Evolutionary conservation across 2,113 vertebrate genomes (phyloP).

Genomic region (Sylvicapra grimmia): DNA sequence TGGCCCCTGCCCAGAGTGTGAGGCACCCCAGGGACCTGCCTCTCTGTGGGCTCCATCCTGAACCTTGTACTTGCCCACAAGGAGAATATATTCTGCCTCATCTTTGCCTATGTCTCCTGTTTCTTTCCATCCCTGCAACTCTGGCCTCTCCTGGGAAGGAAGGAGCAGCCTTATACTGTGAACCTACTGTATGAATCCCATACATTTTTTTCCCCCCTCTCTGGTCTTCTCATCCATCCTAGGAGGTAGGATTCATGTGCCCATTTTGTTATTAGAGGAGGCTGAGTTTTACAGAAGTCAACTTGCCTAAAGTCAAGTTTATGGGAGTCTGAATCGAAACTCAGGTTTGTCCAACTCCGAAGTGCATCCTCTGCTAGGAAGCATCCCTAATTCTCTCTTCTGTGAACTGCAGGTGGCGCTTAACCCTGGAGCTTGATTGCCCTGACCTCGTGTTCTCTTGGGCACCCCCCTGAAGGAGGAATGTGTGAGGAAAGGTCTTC

Average conservation of each 20-base stretch:
- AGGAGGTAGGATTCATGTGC: neutral
- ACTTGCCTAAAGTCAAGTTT: neutral
- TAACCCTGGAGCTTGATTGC: rapidly evolving
- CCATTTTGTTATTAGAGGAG: neutral
- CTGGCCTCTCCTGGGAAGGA: neutral
- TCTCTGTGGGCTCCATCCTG: conserved; percentile 43
- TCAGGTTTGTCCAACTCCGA: neutral
- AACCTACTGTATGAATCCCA: neutral
- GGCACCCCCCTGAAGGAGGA: neutral
- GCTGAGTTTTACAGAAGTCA: neutral
- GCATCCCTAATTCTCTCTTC: neutral
- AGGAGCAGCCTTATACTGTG: neutral
- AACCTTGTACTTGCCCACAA: conserved; percentile 48
- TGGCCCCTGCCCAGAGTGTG: neutral
- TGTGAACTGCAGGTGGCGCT: neutral
- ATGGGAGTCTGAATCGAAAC: neutral
- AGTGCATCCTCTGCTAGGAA: neutral
- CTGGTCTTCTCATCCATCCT: neutral
- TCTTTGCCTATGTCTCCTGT: conserved; percentile 17
- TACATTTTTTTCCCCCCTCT: too few relatives aligned
- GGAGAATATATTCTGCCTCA: conserved; percentile 71
- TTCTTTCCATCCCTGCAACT: neutral
- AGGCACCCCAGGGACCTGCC: neutral
- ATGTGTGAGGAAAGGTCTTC: neutral
- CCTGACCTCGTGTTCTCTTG: neutral